Evolutionary conservation across 2,113 vertebrate species (phyloP), one percentile per base, ranked within the genome.

Genomic region (Pithys albifrons): DNA sequence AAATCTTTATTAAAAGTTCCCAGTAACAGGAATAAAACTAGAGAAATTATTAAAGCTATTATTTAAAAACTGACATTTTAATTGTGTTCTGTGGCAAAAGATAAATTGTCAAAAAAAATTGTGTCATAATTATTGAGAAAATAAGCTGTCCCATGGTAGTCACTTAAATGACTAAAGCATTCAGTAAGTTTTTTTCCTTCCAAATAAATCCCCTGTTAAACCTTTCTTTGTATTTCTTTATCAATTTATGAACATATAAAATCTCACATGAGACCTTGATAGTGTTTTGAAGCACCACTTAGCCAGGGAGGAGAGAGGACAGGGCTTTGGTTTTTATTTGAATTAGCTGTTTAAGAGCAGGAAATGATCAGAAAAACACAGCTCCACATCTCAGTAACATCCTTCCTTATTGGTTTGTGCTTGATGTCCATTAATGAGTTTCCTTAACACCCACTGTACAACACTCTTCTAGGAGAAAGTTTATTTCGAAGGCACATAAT

Each of bases 51-150:
- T 97, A 91, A 87, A 96, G 72, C 88, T 64, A 95, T 92, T 88
- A 85, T 86, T 98, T 97, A 87, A 94, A 70, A 95, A 49, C 55
- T 95, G 95, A 93, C 90, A 93, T 86, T 96, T 97, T 97, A 89
- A 97, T 96, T 97, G 95, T 95, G 76, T 90, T 98, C 66, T 64
- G 59, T 86, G 65, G 95, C 54, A 81, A 89, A 95, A 96, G 85
- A 90, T 81, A 94, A 97, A 97, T 96, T 79, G 94, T 93, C 52
- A 95, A 95, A 96, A 75, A 70, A 93, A 41, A 91, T 66, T 79
- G 88, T 86, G 62, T 25, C 94, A 85, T 89, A 94, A 93, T 97
- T 96, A 95, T n/a, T 92, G 67, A 95, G 86, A 95, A 97, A 96
- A 95, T 90, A 85, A 95, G 43, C 43, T 85, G 35, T 46, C 55